Evolutionary conservation across 1,140 invertebrate genomes (phyloP).

Genomic region (Brachystomella parvula): DNA sequence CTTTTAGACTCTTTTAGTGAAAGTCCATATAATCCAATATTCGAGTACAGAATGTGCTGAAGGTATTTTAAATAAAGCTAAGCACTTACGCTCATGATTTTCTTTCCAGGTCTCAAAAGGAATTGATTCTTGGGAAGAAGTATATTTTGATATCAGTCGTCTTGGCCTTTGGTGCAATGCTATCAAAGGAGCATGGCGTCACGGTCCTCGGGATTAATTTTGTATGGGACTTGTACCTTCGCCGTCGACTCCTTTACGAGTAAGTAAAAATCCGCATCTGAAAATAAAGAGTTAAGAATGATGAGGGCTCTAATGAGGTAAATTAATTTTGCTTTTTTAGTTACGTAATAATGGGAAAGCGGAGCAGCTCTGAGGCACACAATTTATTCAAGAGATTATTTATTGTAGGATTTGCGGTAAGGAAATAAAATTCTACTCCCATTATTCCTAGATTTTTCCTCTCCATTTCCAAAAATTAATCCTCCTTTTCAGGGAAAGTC

Average conservation of each 20-base stretch:
- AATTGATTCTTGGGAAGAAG: slow-evolving; percentile 15
- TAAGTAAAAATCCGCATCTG: slow-evolving; percentile 12
- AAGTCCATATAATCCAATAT: no score
- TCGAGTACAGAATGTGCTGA: no score
- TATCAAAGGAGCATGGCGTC: slow-evolving; percentile 56
- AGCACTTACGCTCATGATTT: slow-evolving; percentile 1
- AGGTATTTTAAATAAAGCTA: background rate
- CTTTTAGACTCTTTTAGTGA: no score
- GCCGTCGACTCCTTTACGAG: slow-evolving; percentile 21
- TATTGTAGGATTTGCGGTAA: slow-evolving; percentile 33
- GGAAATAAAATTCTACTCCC: background rate
- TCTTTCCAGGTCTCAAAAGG: slow-evolving; percentile 32
- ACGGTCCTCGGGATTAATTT: slow-evolving; percentile 47
- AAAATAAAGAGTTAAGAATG: slow-evolving; percentile 7
- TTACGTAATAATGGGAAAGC: slow-evolving; percentile 25
- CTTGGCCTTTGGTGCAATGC: slow-evolving; percentile 43
- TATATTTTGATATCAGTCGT: slow-evolving; percentile 25
- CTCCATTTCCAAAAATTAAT: background rate
- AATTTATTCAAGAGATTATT: slow-evolving; percentile 31
- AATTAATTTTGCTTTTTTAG: slow-evolving; percentile 22
- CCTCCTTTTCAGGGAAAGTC: slow-evolving; percentile 2
- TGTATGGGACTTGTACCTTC: slow-evolving; percentile 39
- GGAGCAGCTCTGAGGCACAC: slow-evolving; percentile 19
- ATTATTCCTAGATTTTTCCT: background rate
- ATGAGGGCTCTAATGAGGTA: background rate